These are phyloP conservation scores for Enteromius viviparus DNA, from an alignment of 2,797 vertebrate species.

Conservation along the genomic window DNA sequence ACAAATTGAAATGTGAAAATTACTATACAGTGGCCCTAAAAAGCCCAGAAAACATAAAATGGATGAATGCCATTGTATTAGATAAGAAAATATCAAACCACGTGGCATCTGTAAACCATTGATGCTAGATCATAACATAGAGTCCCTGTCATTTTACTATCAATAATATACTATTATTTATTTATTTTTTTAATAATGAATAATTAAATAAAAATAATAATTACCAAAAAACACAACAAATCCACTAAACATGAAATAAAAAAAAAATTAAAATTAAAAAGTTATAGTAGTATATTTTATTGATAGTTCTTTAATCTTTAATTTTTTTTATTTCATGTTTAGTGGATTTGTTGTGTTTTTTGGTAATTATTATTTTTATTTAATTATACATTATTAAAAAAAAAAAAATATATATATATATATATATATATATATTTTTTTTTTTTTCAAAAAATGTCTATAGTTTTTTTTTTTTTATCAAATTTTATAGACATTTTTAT, in stretches of 20 bases:
- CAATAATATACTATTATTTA: neutral
- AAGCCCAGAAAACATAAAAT: neutral
- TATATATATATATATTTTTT: no score
- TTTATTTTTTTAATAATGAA: no score
- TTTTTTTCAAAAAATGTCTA: no score
- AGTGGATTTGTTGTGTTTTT: neutral
- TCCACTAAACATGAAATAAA: neutral
- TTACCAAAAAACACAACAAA: neutral
- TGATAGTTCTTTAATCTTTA: no score
- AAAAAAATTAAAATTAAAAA: no score
- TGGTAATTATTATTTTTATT: neutral
- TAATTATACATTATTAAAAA: no score
- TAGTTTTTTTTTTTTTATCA: neutral
- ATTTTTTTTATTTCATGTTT: neutral
- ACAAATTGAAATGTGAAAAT: neutral
- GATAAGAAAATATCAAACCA: neutral
- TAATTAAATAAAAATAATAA: neutral
- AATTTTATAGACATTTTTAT: neutral
- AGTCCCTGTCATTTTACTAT: neutral
- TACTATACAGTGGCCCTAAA: neutral
- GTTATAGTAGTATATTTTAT: no score
- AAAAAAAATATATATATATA: no score
- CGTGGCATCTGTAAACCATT: neutral
- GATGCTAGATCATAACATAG: neutral
- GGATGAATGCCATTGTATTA: neutral